Evolutionary conservation across 2,113 vertebrate genomes (phyloP), one percentile per base, ranked within the genome.

Genomic region (Istiophorus platypterus): DNA sequence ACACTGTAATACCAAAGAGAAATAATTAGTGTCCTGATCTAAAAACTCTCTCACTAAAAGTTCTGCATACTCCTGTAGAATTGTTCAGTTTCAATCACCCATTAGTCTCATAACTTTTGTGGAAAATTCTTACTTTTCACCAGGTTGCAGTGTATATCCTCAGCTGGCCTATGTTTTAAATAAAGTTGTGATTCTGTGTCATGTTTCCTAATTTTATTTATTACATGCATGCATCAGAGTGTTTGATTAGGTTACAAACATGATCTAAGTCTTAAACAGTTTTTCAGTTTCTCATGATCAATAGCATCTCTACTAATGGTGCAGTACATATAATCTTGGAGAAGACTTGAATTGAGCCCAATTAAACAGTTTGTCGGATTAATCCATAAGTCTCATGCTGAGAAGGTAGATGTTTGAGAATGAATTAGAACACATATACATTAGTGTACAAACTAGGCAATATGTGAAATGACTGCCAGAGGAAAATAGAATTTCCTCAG

Each of bases 381-480:
- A 34, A 34, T 34, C 31, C 6, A 6, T 34, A 34, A 34, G 6
- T 34, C 31, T 4, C 3, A 34, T 34, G 31, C 31, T 34, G 31
- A 34, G 31, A 3, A 34, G 31, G 31, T 34, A 6, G 31, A 34
- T 34, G 31, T 34, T 34, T 34, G 31, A 34, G 31, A 52, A 27
- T 52, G 37, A 83, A 80, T 73, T 24, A 68, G 18, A 31, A 57
- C 52, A 37, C 75, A 64, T 47, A 1, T 39, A 31, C 34, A 42
- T 80, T 47, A 68, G 52, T 73, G 26, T 67, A 45, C 2, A 20
- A 63, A 45, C 2, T n/a, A 63, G 27, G 49, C 18, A 76, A 79
- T 72, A 34, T 72, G 15, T 64, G 26, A 10, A 66, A 80, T 61
- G n/a, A 68, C 34, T 52, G 41, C 58, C 64, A 82, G 12, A 31